phyloP scores from a whole-genome alignment of 2,888 invertebrate genomes.

The Mythimna vitellina region DNA sequence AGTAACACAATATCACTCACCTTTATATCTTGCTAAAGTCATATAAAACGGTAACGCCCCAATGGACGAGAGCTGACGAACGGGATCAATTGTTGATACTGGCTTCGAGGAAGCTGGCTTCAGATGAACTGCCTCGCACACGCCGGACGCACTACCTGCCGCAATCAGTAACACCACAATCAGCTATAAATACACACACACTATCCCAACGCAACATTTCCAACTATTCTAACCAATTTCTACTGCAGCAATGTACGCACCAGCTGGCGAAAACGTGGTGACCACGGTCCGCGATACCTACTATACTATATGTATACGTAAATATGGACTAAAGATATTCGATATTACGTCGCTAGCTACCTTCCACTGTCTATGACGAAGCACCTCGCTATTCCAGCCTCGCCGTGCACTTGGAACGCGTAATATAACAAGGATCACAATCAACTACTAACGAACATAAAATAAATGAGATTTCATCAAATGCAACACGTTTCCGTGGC shows the following conservation, averaged over 20 bases:
- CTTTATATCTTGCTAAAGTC: conserved; percentile 98
- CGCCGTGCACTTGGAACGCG: conserved; percentile 73
- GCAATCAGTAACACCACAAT: conserved; percentile 76
- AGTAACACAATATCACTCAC: conserved; percentile 89
- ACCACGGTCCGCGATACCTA: conserved; percentile 78
- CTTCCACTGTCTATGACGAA: conserved; percentile 87
- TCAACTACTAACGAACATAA: conserved; percentile 80
- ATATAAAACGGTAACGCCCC: conserved; percentile 98
- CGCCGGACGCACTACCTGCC: conserved; percentile 87
- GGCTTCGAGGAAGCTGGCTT: conserved; percentile 80
- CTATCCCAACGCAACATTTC: conserved; percentile 64
- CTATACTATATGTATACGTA: conserved; percentile 75
- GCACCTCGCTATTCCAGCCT: conserved; percentile 79
- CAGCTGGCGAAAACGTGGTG: conserved; percentile 91
- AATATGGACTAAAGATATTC: conserved; percentile 85
- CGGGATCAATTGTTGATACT: conserved; percentile 89
- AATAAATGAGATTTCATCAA: conserved; percentile 83
- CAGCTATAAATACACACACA: conserved; percentile 67
- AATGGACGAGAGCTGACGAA: conserved; percentile 93
- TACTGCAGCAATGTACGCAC: conserved; percentile 84
- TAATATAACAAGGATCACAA: conserved; percentile 75
- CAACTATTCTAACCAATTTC: conserved; percentile 80
- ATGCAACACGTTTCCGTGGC: conserved; percentile 82
- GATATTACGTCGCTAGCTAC: conserved; percentile 84
- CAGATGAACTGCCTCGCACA: conserved; percentile 77